Conservation (phyloP, 2,113 vertebrate genomes). For the Columba livia region DNA sequence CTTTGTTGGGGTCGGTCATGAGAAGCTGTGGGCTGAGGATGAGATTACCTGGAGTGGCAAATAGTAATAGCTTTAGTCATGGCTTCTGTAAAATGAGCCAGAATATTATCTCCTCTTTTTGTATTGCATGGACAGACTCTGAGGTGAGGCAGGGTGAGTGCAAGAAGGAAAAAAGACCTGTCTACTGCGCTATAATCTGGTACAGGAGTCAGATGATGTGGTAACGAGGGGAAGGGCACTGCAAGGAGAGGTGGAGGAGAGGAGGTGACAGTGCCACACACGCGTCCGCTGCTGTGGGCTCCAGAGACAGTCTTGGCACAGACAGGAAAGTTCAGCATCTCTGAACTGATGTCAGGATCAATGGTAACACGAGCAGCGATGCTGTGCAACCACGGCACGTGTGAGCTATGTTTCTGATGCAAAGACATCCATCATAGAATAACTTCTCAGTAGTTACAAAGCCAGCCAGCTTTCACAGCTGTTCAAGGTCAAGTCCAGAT, state of each 20-base stretch:
- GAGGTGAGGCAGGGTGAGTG: neutral
- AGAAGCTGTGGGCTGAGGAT: neutral
- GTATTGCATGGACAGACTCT: neutral
- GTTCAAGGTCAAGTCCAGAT: neutral
- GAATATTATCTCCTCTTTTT: neutral
- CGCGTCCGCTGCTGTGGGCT: neutral
- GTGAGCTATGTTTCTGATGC: neutral
- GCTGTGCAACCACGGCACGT: neutral
- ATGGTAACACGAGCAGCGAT: neutral
- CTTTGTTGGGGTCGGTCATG: neutral
- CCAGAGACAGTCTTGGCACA: neutral
- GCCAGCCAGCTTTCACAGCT: neutral
- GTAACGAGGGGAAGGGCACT: neutral
- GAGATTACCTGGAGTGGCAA: neutral
- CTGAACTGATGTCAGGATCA: neutral
- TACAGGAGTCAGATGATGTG: neutral
- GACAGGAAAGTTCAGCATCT: neutral
- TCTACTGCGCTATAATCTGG: rapidly evolving
- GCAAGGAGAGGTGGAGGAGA: neutral
- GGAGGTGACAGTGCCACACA: rapidly evolving
- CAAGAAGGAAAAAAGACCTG: neutral
- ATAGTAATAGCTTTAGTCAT: neutral
- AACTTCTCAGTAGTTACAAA: neutral
- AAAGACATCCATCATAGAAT: neutral
- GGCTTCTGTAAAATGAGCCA: neutral